Evolutionary conservation across 2,888 invertebrate species (phyloP).

Genomic region (Calliopum simillimum): DNA sequence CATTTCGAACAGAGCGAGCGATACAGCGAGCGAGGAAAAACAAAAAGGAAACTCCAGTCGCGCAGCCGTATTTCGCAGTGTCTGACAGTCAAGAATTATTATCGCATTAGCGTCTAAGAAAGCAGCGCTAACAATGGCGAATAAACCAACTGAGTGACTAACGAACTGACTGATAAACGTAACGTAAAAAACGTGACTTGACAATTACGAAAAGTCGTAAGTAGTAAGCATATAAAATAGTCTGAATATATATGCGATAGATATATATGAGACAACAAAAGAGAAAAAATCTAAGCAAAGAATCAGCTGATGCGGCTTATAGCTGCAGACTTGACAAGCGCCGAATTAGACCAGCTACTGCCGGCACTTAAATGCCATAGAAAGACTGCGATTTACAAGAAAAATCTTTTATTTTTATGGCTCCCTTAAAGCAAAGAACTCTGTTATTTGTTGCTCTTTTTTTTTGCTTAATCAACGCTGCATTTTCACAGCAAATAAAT

Average conservation of each 20-base stretch:
- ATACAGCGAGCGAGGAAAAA: not conserved
- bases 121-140: constrained; percentile 25
- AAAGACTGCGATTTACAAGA: not conserved
- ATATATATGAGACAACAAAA: not conserved
- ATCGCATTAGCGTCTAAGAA: constrained; percentile 38
- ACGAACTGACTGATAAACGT: constrained; percentile 23
- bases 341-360: not conserved
- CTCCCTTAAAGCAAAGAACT: not conserved
- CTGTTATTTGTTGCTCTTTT: no score
- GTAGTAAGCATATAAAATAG: not conserved
- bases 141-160: constrained; percentile 4
- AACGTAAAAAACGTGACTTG: constrained; percentile 47
- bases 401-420: not conserved
- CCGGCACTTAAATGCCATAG: not conserved
- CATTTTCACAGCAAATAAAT: no score
- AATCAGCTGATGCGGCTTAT: constrained; percentile 7
- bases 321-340: not conserved
- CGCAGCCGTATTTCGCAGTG: not conserved
- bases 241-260: no score
- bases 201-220: constrained; percentile 44
- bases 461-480: no score
- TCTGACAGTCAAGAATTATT: constrained; percentile 42
- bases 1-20: not conserved
- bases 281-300: not conserved
- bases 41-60: not conserved